Conservation (phyloP, 2,113 vertebrate species). For the Platichthys stellatus region DNA sequence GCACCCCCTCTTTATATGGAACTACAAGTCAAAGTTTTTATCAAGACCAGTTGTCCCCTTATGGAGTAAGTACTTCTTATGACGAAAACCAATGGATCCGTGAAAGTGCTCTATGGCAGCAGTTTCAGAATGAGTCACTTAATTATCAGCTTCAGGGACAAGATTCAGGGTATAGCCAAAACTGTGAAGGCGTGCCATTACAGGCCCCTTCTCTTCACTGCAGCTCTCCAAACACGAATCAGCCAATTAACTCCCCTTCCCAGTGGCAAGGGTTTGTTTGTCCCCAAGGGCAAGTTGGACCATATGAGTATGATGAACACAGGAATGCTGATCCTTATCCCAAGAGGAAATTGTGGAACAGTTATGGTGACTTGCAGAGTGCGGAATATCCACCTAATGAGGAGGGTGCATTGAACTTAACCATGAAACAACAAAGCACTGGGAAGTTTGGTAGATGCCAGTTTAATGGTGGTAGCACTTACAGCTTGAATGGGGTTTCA, state of each 20-base stretch:
- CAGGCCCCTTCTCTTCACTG: slow-evolving; percentile 31
- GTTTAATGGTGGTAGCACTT: slow-evolving; percentile 79
- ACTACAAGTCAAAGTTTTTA: slow-evolving; percentile 40
- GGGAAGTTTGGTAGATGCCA: slow-evolving; percentile 66
- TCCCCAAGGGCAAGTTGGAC: slow-evolving; percentile 48
- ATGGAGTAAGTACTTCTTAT: slow-evolving; percentile 62
- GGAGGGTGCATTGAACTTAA: slow-evolving; percentile 78
- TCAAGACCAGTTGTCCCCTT: slow-evolving; percentile 56
- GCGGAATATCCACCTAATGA: slow-evolving; percentile 44
- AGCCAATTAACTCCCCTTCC: slow-evolving; percentile 33
- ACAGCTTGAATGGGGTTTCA: slow-evolving; percentile 82
- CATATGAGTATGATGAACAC: slow-evolving; percentile 32
- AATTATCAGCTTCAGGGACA: slow-evolving; percentile 52
- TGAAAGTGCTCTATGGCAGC: slow-evolving; percentile 79
- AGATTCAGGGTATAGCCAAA: slow-evolving; percentile 47
- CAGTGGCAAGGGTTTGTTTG: slow-evolving; percentile 49
- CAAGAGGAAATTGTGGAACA: slow-evolving; percentile 72
- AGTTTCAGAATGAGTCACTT: slow-evolving; percentile 73
- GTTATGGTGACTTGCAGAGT: slow-evolving; percentile 67
- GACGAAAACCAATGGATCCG: slow-evolving; percentile 79
- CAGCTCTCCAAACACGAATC: slow-evolving; percentile 53
- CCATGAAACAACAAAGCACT: slow-evolving; percentile 71
- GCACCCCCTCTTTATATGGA: slow-evolving; percentile 57
- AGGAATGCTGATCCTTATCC: slow-evolving; percentile 45
- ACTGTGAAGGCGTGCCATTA: slow-evolving; percentile 38